These are phyloP conservation scores for Endotricha flammealis DNA, from an alignment of 2,888 invertebrate genomes.

Conservation along the genomic window DNA sequence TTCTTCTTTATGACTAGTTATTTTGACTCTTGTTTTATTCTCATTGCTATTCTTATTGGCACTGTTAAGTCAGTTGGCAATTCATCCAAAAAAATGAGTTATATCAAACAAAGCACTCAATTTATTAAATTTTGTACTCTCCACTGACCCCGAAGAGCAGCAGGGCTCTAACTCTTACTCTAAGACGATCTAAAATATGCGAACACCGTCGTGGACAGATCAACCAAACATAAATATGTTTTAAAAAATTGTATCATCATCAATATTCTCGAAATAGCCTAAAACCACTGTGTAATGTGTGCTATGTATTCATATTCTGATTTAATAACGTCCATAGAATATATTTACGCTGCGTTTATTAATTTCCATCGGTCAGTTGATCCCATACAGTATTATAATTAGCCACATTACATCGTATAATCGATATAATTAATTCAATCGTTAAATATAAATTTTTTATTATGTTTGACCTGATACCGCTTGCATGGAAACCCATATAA, in stretches of 20 bases:
- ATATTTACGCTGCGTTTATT: not conserved
- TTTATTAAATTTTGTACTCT: too few relatives aligned
- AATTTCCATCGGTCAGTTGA: not conserved
- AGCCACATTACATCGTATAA: not conserved
- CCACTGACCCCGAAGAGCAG: too few relatives aligned
- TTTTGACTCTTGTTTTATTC: too few relatives aligned
- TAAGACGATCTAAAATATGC: too few relatives aligned
- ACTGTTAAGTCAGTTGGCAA: too few relatives aligned
- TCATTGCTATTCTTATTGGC: too few relatives aligned
- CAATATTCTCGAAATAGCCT: not conserved
- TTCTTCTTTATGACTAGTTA: too few relatives aligned
- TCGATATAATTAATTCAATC: not conserved
- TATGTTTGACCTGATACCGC: not conserved
- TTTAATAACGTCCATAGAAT: not conserved
- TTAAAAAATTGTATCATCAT: not conserved
- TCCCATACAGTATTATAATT: not conserved
- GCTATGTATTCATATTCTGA: not conserved
- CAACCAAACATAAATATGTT: too few relatives aligned
- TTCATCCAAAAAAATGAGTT: too few relatives aligned
- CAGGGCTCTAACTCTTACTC: too few relatives aligned
- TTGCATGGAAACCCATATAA: constrained; percentile 7
- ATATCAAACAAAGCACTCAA: too few relatives aligned
- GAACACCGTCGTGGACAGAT: too few relatives aligned
- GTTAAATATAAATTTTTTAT: not conserved
- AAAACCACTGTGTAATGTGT: not conserved